Evolutionary conservation across 2,113 vertebrate genomes (phyloP).

Genomic region (Ameiurus melas): DNA sequence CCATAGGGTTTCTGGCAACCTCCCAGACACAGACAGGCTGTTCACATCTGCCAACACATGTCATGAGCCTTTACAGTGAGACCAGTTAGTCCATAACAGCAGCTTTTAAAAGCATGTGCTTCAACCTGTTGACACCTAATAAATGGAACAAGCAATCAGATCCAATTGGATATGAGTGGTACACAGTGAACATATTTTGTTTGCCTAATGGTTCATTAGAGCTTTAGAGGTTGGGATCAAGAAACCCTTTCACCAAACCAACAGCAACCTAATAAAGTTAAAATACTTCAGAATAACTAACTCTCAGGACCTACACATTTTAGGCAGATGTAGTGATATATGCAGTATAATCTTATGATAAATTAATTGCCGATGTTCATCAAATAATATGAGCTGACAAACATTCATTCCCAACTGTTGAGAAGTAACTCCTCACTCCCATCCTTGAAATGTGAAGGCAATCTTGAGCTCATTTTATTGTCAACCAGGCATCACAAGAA

Average conservation of each 20-base stretch:
- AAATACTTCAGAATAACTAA: background rate
- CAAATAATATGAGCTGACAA: background rate
- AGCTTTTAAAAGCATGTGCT: conserved; percentile 15
- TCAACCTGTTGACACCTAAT: conserved; percentile 39
- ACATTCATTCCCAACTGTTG: background rate
- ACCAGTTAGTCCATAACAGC: conserved; percentile 15
- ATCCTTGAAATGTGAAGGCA: background rate
- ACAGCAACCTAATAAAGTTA: background rate
- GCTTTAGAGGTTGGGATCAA: background rate
- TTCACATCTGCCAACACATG: conserved; percentile 46
- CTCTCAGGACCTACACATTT: background rate
- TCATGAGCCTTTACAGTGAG: conserved; percentile 31
- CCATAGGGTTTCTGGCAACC: conserved; percentile 25
- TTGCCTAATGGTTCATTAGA: background rate
- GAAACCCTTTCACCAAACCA: background rate
- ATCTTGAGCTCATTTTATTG: background rate
- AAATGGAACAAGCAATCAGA: conserved; percentile 12
- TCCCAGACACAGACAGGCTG: conserved; percentile 6
- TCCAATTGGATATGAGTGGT: conserved; percentile 30
- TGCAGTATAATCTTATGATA: background rate
- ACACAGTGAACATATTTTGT: background rate
- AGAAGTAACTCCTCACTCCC: background rate
- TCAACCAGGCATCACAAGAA: background rate
- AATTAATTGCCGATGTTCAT: background rate
- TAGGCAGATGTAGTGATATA: background rate